Percentiles rank a stretch among this genome's conserved stretches.
Evolutionary conservation across 1,140 invertebrate species (phyloP).

Genomic region (Drosophila pectinifera): DNA sequence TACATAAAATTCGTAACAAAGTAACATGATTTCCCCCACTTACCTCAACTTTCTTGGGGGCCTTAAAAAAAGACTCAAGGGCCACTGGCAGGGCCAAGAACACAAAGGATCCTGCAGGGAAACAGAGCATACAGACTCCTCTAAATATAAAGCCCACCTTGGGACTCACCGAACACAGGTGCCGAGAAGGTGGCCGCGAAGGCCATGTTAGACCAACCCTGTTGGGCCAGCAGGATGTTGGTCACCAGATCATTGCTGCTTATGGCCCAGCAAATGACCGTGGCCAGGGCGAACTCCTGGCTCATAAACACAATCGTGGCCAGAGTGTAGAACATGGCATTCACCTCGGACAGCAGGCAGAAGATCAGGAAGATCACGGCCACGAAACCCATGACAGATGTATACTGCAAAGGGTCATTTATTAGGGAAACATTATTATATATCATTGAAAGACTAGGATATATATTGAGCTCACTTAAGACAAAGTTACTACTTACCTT

Average conservation of each 20-base stretch:
- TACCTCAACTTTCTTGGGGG: neutral
- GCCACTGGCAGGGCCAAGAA: constrained; percentile 14
- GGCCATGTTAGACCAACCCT: constrained; percentile 41
- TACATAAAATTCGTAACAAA: too few relatives aligned
- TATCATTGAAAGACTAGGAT: too few relatives aligned
- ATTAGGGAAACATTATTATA: neutral
- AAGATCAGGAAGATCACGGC: constrained; percentile 19
- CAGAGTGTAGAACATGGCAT: constrained; percentile 34
- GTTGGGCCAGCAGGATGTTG: constrained; percentile 17
- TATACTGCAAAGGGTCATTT: constrained; percentile 1
- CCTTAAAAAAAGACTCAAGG: neutral
- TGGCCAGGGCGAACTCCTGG: constrained; percentile 13
- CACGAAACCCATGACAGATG: constrained; percentile 4
- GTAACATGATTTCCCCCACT: neutral
- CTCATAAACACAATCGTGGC: constrained; percentile 16
- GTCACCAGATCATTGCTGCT: constrained; percentile 11
- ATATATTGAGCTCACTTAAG: too few relatives aligned
- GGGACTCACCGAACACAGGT: constrained; percentile 38
- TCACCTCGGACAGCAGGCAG: constrained; percentile 14
- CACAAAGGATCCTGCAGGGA: constrained; percentile 24
- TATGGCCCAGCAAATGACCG: constrained; percentile 2
- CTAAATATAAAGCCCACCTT: accelerated
- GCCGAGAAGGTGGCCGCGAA: constrained; percentile 37
- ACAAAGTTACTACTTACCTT: too few relatives aligned
- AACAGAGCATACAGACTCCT: neutral